Conservation (phyloP, 1,140 invertebrate genomes). For the Brachionus calyciflorus region DNA sequence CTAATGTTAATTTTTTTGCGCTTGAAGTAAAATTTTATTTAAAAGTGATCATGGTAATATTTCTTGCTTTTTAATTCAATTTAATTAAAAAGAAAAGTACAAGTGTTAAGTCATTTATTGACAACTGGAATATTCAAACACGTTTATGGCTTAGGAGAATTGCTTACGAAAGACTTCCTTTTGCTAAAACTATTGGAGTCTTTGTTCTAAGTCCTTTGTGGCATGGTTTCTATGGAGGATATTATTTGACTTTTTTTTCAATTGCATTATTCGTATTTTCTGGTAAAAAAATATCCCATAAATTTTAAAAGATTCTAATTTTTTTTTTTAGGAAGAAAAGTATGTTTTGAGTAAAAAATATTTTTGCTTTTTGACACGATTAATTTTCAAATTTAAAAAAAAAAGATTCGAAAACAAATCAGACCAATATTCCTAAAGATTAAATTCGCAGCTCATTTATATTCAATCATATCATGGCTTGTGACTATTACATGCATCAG, state of each 20-base stretch:
- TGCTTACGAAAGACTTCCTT: constrained; percentile 75
- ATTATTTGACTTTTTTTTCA: constrained; percentile 87
- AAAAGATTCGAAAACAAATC: constrained; percentile 7
- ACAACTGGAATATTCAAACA: constrained; percentile 86
- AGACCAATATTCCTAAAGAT: not conserved
- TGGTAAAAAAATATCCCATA: not conserved
- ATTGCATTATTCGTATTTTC: constrained; percentile 67
- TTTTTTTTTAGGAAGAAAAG: constrained; percentile 16
- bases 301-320: not conserved
- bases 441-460: not conserved
- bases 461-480: constrained; percentile 3
- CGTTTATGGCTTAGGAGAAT: constrained; percentile 74
- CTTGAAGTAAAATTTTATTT: constrained; percentile 1
- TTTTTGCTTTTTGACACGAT: no score
- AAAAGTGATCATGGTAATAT: no score
- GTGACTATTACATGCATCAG: not conserved
- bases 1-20: constrained; percentile 79
- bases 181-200: constrained; percentile 66
- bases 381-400: not conserved
- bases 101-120: constrained; percentile 64
- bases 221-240: constrained; percentile 95
- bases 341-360: not conserved
- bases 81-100: constrained; percentile 14
- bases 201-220: constrained; percentile 85
- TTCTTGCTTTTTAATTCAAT: not conserved